phyloP scores from a whole-genome alignment of 2,113 vertebrate species.

The Bubalus kerabau region DNA sequence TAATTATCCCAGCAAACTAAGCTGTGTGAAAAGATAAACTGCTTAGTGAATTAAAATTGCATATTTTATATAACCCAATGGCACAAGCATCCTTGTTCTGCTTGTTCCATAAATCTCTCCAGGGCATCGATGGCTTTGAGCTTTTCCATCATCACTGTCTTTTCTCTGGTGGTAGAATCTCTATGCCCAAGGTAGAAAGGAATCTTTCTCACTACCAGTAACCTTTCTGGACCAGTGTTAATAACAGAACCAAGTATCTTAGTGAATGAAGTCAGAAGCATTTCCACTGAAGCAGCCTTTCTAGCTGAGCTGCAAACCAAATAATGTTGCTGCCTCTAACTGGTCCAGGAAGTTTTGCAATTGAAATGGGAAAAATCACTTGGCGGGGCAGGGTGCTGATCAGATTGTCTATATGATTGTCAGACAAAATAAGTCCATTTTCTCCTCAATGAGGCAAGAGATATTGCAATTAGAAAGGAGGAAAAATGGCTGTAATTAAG shows the following conservation, averaged over 20 bases:
- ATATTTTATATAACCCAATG: constrained; percentile 45
- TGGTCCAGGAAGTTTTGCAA: neutral
- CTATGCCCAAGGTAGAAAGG: neutral
- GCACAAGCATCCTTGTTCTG: neutral
- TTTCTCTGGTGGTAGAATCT: neutral
- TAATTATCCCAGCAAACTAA: constrained; percentile 59
- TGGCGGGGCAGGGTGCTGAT: neutral
- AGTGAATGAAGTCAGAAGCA: neutral
- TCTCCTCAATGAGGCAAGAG: neutral
- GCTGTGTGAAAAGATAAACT: constrained; percentile 61
- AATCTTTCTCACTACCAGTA: neutral
- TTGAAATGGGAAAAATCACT: neutral
- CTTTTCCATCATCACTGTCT: neutral
- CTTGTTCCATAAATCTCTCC: neutral
- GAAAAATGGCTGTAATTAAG: neutral
- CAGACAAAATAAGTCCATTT: neutral
- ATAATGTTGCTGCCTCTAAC: too few species aligned
- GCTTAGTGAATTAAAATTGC: constrained; percentile 63
- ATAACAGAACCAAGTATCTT: neutral
- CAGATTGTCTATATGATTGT: neutral
- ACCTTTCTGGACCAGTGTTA: neutral
- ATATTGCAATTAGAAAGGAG: neutral
- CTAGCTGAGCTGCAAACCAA: neutral
- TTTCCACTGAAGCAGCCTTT: neutral
- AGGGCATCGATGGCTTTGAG: neutral